A percentile compares a stretch with the other conserved stretches of the same genome.
Evolutionary conservation across 2,113 vertebrate genomes (phyloP).

Genomic region (Copsychus sechellarum): DNA sequence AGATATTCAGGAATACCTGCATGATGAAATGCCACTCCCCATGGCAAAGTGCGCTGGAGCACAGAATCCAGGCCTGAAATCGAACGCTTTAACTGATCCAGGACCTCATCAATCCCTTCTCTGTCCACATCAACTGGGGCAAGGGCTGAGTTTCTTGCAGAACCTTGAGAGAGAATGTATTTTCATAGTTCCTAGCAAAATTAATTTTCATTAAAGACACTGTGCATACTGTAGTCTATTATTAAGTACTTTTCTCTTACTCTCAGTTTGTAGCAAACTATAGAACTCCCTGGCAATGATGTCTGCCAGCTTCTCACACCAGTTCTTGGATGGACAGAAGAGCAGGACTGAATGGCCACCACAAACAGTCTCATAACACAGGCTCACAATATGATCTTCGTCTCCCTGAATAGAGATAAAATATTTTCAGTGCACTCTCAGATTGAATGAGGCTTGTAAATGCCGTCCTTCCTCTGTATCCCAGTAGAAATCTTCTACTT

Average conservation of each 20-base stretch:
- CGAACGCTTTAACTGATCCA: slow-evolving; percentile 86
- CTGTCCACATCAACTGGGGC: slow-evolving; percentile 77
- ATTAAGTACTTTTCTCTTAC: slow-evolving; percentile 55
- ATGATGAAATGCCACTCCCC: slow-evolving; percentile 96
- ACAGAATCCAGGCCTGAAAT: slow-evolving; percentile 87
- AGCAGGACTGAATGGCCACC: slow-evolving; percentile 89
- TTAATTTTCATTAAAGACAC: background rate
- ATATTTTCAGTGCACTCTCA: background rate
- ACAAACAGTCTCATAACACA: slow-evolving; percentile 91
- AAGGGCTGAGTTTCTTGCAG: slow-evolving; percentile 36
- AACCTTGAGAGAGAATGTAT: slow-evolving; percentile 43
- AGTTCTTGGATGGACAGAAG: slow-evolving; percentile 96
- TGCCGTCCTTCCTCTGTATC: background rate
- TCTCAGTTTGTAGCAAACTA: slow-evolving; percentile 71
- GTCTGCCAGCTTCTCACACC: slow-evolving; percentile 96
- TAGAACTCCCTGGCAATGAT: slow-evolving; percentile 90
- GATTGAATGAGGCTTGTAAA: background rate
- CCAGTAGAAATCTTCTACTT: background rate
- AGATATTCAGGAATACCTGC: slow-evolving; percentile 81
- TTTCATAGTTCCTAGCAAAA: background rate
- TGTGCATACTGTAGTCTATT: background rate
- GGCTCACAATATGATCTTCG: slow-evolving; percentile 90
- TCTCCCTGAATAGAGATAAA: slow-evolving; percentile 83
- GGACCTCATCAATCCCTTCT: slow-evolving; percentile 81
- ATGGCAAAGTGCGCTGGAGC: slow-evolving; percentile 86